Base-by-base conservation (phyloP, 2,113 vertebrate genomes). In the Hylia prasina region DNA sequence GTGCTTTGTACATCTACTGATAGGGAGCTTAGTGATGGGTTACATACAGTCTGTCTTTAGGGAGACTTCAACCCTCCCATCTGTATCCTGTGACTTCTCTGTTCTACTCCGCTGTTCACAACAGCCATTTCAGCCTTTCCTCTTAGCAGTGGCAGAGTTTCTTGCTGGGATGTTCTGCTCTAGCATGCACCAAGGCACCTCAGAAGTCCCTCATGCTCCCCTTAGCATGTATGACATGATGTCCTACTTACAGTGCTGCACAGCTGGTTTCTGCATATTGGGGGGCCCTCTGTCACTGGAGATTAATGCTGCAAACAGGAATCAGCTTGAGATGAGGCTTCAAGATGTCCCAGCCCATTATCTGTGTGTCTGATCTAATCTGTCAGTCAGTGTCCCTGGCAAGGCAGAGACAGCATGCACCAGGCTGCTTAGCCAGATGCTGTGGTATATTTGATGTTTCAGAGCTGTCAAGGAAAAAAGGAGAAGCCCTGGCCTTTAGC, bases 371-470 rank as follows among this genome's bases (percentile, higher is more conserved):
- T 93, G 76, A 92, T 96, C 64, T 35, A 65, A 97, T 97, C 94
- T 63, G 80, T 97, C 97, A 97, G 47, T 91, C 94, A 84, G 94
- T 89, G 70, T 88, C 35, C 78, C 61, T 82, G 82, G 91, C 85
- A 89, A 94, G 81, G 42, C 35, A 83, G 69, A 0, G 0, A 69
- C 58, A 94, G 70, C 40, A 18, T 44, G 64, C 24, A 35, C 92
- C 80, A 75, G 87, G 75, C 94, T 97, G 87, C 82, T 89, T 54
- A 73, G 93, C 93, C 89, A 89, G 95, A 91, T 96, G 96, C 90
- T 83, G 72, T 63, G 70, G 69, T 73, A 80, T 72, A 39, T 82
- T 89, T 83, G 72, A 78, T 79, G 68, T 66, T 97, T 85, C 93
- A 78, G 69, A 94, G 83, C 90, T 95, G 95, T 95, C 92, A 88